Conservation (phyloP, 1,140 invertebrate species). For the Macrocentrus cingulum region DNA sequence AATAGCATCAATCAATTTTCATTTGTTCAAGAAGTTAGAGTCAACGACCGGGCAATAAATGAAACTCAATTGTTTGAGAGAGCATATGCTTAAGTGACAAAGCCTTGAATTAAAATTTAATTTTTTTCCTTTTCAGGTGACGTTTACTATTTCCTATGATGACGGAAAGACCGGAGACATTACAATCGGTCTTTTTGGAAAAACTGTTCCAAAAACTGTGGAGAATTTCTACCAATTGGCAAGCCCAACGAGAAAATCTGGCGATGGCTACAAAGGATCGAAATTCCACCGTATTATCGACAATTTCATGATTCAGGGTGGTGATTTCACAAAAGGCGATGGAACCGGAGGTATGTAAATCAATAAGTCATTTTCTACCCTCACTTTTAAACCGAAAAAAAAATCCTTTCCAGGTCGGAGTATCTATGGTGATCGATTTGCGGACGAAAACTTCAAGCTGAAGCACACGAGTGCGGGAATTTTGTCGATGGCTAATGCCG, state of each 20-base stretch:
- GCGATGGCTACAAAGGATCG: conserved; percentile 85
- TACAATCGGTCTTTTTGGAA: conserved; percentile 92
- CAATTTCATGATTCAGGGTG: conserved; percentile 95
- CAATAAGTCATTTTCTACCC: no score
- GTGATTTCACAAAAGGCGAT: conserved; percentile 90
- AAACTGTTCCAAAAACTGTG: conserved; percentile 93
- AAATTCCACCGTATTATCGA: conserved; percentile 92
- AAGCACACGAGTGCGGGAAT: conserved; percentile 96
- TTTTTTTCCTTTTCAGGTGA: conserved; percentile 70
- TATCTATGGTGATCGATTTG: conserved; percentile 92
- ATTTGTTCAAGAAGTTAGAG: no score
- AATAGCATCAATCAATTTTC: no score
- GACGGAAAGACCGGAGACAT: conserved; percentile 75
- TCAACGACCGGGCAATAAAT: no score
- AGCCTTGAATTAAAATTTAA: conserved; percentile 16
- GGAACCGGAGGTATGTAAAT: conserved; percentile 76
- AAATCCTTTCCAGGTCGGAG: conserved; percentile 68
- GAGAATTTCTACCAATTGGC: conserved; percentile 90
- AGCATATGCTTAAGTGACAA: conserved; percentile 26
- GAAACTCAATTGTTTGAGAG: no score
- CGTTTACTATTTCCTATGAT: conserved; percentile 90
- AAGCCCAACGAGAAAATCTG: conserved; percentile 73
- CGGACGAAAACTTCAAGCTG: conserved; percentile 97
- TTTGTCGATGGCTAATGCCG: conserved; percentile 96
- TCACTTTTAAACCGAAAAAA: conserved; percentile 5